Percentiles rank a stretch among this genome's conserved stretches.
These are phyloP conservation scores for Centropyge bicolor DNA, from an alignment of 2,797 vertebrate species.

Conservation along the genomic window DNA sequence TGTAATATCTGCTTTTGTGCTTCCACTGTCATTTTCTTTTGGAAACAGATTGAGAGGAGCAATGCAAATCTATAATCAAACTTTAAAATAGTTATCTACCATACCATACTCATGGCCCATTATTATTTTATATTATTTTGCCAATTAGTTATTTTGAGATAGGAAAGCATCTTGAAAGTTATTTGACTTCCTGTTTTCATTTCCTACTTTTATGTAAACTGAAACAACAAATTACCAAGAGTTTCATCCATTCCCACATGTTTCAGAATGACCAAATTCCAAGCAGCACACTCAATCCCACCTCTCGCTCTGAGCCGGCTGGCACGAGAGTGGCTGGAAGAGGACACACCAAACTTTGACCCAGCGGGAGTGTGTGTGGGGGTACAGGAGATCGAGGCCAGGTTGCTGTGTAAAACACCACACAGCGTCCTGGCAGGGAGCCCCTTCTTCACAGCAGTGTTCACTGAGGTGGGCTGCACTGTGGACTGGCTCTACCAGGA, in stretches of 20 bases:
- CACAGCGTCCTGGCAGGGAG: conserved; percentile 86
- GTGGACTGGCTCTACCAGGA: conserved; percentile 87
- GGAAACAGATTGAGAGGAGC: background rate
- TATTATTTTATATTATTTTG: too few relatives aligned
- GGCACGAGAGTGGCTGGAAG: conserved; percentile 86
- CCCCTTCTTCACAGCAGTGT: conserved; percentile 90
- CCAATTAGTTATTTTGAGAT: background rate
- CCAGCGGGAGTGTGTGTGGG: conserved; percentile 84
- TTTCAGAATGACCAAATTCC: conserved; percentile 61
- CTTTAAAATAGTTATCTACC: background rate
- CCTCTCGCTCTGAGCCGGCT: conserved; percentile 77
- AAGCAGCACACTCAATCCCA: conserved; percentile 75
- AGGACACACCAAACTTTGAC: conserved; percentile 89
- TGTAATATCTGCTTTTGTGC: background rate
- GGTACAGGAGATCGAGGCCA: conserved; percentile 73
- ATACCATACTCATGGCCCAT: background rate
- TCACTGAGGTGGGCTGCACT: conserved; percentile 85
- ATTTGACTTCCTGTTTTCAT: background rate
- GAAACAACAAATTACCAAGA: background rate
- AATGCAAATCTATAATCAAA: background rate
- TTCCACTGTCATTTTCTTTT: background rate
- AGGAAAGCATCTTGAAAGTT: background rate
- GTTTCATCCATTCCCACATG: background rate
- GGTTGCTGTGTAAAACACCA: conserved; percentile 87
- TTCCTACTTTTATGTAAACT: conserved; percentile 2